phyloP scores from a whole-genome alignment of 2,797 vertebrate species.

The Hypotaenidia philippensis region DNA sequence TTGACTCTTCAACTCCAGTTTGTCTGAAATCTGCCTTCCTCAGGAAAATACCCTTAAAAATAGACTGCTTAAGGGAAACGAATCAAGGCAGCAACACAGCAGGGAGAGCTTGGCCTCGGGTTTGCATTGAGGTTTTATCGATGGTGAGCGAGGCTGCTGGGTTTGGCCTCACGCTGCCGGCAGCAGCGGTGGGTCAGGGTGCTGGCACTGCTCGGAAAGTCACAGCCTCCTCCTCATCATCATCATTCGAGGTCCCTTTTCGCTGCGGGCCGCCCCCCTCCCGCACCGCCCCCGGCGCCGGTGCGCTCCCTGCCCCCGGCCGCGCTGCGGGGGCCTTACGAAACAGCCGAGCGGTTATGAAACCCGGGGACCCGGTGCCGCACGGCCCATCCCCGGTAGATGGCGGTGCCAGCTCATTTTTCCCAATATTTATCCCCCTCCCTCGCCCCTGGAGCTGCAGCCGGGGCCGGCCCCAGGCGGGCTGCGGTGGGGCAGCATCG shows the following conservation, averaged over 20 bases:
- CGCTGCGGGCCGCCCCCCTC: not conserved
- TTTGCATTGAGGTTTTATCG: not conserved
- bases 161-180: accelerated
- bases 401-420: conserved; percentile 60
- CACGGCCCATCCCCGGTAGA: conserved; percentile 23
- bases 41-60: not conserved
- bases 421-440: not conserved
- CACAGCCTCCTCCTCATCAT: no score
- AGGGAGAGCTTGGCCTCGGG: not conserved
- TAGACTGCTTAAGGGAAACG: not conserved
- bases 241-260: not conserved
- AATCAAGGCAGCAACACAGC: not conserved
- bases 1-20: not conserved
- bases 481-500: not conserved
- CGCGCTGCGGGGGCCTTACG: not conserved
- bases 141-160: not conserved
- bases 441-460: not conserved
- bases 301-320: not conserved
- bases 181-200: not conserved
- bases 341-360: conserved; percentile 17
- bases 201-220: not conserved
- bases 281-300: not conserved
- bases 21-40: not conserved
- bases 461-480: not conserved
- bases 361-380: not conserved